Evolutionary conservation across 2,888 invertebrate species (phyloP).

Genomic region (Blastobasis adustella): DNA sequence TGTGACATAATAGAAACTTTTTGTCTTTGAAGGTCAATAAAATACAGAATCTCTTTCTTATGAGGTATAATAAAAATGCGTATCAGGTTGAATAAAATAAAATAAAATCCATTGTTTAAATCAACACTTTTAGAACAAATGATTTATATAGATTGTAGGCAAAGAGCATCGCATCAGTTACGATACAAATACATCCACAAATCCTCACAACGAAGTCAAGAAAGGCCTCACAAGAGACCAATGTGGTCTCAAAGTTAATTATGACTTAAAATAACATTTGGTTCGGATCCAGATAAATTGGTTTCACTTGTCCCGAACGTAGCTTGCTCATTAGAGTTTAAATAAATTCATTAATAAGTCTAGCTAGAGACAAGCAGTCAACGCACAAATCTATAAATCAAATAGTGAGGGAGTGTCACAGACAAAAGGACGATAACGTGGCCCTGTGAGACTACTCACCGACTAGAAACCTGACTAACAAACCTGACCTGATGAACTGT

Average conservation of each 20-base stretch:
- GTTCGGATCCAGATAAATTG: constrained; percentile 57
- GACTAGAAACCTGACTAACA: constrained; percentile 16
- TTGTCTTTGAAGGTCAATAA: too few species aligned
- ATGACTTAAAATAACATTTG: constrained; percentile 53
- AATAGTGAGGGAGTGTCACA: constrained; percentile 71
- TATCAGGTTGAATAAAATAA: too few species aligned
- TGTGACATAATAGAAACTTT: too few species aligned
- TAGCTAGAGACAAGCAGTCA: constrained; percentile 61
- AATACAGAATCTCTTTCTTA: too few species aligned
- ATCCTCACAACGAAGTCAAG: too few species aligned
- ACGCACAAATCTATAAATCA: constrained; percentile 71
- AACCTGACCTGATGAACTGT: neutral
- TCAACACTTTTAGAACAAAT: too few species aligned
- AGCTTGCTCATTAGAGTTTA: constrained; percentile 72
- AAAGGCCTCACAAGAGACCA: neutral
- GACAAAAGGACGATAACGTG: constrained; percentile 63
- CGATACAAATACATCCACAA: too few species aligned
- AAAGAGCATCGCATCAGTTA: too few species aligned
- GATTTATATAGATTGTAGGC: too few species aligned
- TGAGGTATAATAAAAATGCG: too few species aligned
- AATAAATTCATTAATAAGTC: constrained; percentile 74
- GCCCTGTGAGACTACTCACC: constrained; percentile 33
- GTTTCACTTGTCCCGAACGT: constrained; percentile 67
- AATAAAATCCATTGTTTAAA: too few species aligned
- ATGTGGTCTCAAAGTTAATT: constrained; percentile 27